Percentiles rank a stretch among this genome's conserved stretches.
Conservation (phyloP, 2,888 invertebrate species). For the Synergus gifuensis region DNA sequence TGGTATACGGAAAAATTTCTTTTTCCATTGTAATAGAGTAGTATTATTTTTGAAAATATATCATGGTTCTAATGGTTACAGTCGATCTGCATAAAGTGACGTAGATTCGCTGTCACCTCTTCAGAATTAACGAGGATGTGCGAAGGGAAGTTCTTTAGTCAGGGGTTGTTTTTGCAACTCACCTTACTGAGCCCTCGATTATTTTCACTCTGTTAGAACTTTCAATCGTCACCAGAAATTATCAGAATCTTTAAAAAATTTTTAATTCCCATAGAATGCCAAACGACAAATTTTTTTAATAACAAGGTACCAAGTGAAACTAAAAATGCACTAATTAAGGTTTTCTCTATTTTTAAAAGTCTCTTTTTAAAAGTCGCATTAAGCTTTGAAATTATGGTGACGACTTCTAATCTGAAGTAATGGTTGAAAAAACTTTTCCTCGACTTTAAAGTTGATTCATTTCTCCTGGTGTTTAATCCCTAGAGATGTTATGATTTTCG, state of each 20-base stretch:
- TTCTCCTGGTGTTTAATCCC: constrained; percentile 21
- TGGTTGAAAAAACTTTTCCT: constrained; percentile 11
- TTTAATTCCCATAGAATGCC: not conserved
- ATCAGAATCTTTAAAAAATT: not conserved
- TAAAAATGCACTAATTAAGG: too few relatives aligned
- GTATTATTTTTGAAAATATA: too few relatives aligned
- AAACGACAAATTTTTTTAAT: not conserved
- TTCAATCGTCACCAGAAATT: constrained; percentile 38
- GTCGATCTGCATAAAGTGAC: constrained; percentile 72
- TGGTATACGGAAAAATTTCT: too few relatives aligned
- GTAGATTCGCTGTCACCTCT: constrained; percentile 59
- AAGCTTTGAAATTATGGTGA: not conserved
- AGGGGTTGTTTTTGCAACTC: constrained; percentile 76
- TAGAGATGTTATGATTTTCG: constrained; percentile 13
- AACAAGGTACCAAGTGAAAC: not conserved
- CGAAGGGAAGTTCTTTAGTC: constrained; percentile 45
- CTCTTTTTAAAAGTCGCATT: too few relatives aligned
- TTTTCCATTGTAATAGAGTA: too few relatives aligned
- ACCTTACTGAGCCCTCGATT: constrained; percentile 69
- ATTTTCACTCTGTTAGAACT: constrained; percentile 74
- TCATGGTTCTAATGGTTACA: constrained; percentile 54
- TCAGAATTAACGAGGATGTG: constrained; percentile 61
- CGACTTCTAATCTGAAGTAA: not conserved
- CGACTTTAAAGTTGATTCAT: constrained; percentile 17
- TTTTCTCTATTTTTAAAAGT: too few relatives aligned